Conservation (phyloP, 2,888 invertebrate genomes). For the Clivina fossor region DNA sequence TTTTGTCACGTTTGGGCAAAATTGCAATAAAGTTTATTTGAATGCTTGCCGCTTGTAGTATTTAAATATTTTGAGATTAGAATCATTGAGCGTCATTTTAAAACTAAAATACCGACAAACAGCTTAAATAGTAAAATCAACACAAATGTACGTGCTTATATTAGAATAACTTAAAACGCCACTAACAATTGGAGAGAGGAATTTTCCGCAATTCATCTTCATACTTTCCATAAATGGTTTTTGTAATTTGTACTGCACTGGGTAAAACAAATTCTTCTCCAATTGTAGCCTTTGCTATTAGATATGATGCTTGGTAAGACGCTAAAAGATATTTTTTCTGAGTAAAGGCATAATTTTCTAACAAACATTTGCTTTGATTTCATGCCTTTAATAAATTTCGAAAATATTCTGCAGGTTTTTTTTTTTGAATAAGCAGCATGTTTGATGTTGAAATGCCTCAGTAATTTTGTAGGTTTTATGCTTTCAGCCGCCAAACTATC, state of each 20-base stretch:
- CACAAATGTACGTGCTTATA: too few relatives aligned
- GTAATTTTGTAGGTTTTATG: neutral
- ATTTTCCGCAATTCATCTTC: constrained; percentile 15
- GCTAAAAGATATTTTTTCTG: constrained; percentile 29
- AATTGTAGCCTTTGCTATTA: constrained; percentile 29
- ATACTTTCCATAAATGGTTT: constrained; percentile 18
- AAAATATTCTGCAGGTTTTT: neutral
- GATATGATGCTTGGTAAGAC: neutral
- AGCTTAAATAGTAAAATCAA: too few relatives aligned
- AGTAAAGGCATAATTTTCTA: constrained; percentile 18
- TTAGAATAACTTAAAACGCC: too few relatives aligned
- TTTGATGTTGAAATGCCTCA: neutral
- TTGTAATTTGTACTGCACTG: constrained; percentile 16
- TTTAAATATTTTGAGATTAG: too few relatives aligned
- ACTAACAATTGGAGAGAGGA: too few relatives aligned
- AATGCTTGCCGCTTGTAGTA: too few relatives aligned
- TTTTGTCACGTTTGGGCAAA: too few relatives aligned
- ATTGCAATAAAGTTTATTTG: too few relatives aligned
- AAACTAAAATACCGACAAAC: too few relatives aligned
- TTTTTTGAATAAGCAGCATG: neutral
- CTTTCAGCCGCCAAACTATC: neutral
- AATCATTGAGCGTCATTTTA: too few relatives aligned
- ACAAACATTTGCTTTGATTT: constrained; percentile 9
- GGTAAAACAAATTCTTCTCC: constrained; percentile 28
- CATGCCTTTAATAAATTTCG: neutral